These are phyloP conservation scores for Rhagonycha lutea DNA, from an alignment of 2,888 invertebrate genomes.

Conservation along the genomic window DNA sequence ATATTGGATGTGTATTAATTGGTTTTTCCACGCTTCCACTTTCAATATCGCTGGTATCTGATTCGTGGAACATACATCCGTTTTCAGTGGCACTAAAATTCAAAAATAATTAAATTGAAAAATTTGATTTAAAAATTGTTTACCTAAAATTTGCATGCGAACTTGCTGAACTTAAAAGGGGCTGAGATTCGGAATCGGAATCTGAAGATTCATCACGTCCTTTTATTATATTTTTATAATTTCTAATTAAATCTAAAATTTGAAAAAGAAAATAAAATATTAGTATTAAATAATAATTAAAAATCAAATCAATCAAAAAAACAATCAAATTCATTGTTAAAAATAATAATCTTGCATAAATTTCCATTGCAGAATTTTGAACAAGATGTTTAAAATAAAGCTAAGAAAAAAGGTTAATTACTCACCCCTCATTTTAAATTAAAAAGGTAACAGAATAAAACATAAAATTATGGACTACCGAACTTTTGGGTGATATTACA, in stretches of 20 bases:
- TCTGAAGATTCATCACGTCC: constrained; percentile 42
- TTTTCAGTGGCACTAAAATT: constrained; percentile 8
- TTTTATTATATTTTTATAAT: constrained; percentile 42
- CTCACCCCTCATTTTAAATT: background rate
- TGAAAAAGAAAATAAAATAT: constrained; percentile 2
- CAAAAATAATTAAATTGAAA: background rate
- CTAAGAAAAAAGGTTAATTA: background rate
- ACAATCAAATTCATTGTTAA: no score
- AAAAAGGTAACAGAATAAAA: background rate
- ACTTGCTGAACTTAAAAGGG: constrained; percentile 51
- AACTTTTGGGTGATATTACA: background rate
- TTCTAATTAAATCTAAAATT: constrained; percentile 47
- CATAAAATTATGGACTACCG: background rate
- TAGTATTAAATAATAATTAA: no score
- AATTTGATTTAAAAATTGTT: background rate
- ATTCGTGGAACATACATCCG: constrained; percentile 45
- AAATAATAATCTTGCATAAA: no score
- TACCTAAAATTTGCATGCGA: constrained; percentile 52
- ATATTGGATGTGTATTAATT: background rate
- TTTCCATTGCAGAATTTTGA: no score
- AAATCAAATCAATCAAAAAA: no score
- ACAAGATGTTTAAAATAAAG: background rate
- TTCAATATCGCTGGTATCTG: constrained; percentile 48
- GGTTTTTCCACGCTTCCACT: constrained; percentile 16
- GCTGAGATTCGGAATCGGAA: constrained; percentile 53